Evolutionary conservation across 1,140 invertebrate species (phyloP).

Genomic region (Drosophila sp.): DNA sequence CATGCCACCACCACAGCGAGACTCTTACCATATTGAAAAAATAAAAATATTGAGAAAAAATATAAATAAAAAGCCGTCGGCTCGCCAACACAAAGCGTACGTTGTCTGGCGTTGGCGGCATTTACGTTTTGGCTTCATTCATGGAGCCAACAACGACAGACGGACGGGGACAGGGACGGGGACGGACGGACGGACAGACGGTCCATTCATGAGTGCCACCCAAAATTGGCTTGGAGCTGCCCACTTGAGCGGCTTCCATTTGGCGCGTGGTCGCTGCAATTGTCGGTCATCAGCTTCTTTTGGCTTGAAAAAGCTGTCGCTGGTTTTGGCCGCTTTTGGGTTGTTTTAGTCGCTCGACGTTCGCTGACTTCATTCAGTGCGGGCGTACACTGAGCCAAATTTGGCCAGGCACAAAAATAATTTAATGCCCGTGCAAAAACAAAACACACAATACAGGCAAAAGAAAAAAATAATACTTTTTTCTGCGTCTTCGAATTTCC

Average conservation of each 20-base stretch:
- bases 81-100: conserved; percentile 66
- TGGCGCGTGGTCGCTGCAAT: conserved; percentile 78
- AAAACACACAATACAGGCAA: background rate
- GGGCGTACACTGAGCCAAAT: conserved; percentile 56
- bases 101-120: conserved; percentile 52
- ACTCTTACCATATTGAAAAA: conserved; percentile 25
- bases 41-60: background rate
- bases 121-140: conserved; percentile 60
- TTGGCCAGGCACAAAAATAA: conserved; percentile 49
- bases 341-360: too few species aligned
- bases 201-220: conserved; percentile 76
- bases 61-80: conserved; percentile 53
- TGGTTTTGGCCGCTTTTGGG: conserved; percentile 50
- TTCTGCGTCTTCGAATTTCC: conserved; percentile 68
- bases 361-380: conserved; percentile 56
- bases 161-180: background rate
- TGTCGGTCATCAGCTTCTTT: conserved; percentile 69
- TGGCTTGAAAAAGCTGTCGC: conserved; percentile 28
- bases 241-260: conserved; percentile 68
- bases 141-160: conserved; percentile 40
- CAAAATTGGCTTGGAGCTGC: conserved; percentile 71
- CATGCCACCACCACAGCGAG: conserved; percentile 49
- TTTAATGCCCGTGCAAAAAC: conserved; percentile 30
- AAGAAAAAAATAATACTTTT: conserved; percentile 20
- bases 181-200: background rate